phyloP scores from a whole-genome alignment of 2,888 invertebrate species.

The Chloroclystis v-ata region DNA sequence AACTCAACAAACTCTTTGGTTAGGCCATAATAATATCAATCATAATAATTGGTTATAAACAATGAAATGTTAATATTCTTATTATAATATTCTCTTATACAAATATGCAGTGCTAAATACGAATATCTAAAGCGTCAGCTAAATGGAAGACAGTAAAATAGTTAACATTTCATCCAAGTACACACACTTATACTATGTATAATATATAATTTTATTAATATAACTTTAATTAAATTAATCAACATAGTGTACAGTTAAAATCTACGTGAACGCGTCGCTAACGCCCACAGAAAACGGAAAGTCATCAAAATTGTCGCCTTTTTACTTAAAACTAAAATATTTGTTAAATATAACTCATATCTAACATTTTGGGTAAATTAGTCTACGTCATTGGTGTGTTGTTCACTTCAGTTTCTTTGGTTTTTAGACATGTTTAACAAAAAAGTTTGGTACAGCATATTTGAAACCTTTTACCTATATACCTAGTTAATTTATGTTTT shows the following conservation, averaged over 20 bases:
- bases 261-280: conserved; percentile 72
- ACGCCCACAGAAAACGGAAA: conserved; percentile 57
- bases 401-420: no score
- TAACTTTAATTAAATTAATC: conserved; percentile 31
- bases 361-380: no score
- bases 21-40: conserved; percentile 16
- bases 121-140: conserved; percentile 41
- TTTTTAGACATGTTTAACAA: no score
- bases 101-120: conserved; percentile 22
- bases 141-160: conserved; percentile 62
- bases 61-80: background rate
- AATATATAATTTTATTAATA: conserved; percentile 18
- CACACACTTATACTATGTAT: conserved; percentile 27
- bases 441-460: no score
- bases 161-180: conserved; percentile 34
- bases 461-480: no score
- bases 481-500: no score
- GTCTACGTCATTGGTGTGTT: no score
- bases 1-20: conserved; percentile 20
- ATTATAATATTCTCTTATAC: conserved; percentile 3
- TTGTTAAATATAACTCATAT: conserved; percentile 1
- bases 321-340: conserved; percentile 25
- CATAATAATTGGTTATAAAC: background rate
- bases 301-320: conserved; percentile 49
- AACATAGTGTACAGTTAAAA: conserved; percentile 53